Evolutionary conservation across 2,113 vertebrate species (phyloP).

Genomic region (Tretioscincus oriximinensis): DNA sequence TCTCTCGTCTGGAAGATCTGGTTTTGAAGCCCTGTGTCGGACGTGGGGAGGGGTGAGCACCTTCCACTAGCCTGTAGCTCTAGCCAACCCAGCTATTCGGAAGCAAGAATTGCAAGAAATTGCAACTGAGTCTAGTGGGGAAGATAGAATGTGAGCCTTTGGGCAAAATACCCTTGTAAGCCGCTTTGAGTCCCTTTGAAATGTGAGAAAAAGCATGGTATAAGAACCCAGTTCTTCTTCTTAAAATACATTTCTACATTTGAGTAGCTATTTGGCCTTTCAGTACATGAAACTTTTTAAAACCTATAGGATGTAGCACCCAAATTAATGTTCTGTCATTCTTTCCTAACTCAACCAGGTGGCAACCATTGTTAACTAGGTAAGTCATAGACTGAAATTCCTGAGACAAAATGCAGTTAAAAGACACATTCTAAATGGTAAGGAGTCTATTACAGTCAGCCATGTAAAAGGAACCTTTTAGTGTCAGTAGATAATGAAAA

Average conservation of each 20-base stretch:
- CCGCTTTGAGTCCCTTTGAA: too few species aligned
- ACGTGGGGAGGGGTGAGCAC: too few species aligned
- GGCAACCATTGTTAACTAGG: slow-evolving; percentile 41
- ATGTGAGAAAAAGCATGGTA: too few species aligned
- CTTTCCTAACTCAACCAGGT: slow-evolving; percentile 45
- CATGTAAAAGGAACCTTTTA: slow-evolving; percentile 56
- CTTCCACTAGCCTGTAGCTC: too few species aligned
- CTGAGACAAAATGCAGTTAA: slow-evolving; percentile 35
- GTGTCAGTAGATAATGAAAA: slow-evolving; percentile 62
- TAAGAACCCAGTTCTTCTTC: too few species aligned
- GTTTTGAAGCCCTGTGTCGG: too few species aligned
- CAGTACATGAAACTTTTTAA: slow-evolving; percentile 31
- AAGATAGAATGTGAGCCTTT: too few species aligned
- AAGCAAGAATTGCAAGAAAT: too few species aligned
- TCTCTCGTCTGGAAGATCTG: too few species aligned
- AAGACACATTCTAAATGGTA: slow-evolving; percentile 49
- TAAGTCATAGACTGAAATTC: slow-evolving; percentile 53
- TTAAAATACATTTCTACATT: background rate
- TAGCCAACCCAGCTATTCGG: too few species aligned
- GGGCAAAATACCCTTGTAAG: too few species aligned
- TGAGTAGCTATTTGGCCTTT: background rate
- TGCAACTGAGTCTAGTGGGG: too few species aligned
- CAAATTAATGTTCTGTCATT: slow-evolving; percentile 32
- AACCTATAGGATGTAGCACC: slow-evolving; percentile 29
- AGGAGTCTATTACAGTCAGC: slow-evolving; percentile 39